A percentile compares a stretch with the other conserved stretches of the same genome.
These are phyloP conservation scores for Pseudocheirus occidentalis DNA, from an alignment of 2,797 vertebrate species.

Conservation along the genomic window DNA sequence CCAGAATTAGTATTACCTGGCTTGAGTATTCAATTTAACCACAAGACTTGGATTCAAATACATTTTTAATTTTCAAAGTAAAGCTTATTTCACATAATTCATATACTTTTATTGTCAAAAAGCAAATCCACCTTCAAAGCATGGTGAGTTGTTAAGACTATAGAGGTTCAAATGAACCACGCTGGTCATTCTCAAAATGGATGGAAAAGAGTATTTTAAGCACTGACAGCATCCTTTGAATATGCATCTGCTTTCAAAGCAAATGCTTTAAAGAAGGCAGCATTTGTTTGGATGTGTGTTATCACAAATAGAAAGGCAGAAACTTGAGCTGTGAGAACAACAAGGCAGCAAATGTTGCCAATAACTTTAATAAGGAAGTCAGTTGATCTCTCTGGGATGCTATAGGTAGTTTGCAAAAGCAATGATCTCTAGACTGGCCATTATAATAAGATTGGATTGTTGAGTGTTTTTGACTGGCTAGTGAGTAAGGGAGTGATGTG, in stretches of 20 bases:
- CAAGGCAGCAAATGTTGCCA: neutral
- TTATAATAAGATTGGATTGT: neutral
- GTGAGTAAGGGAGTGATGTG: neutral
- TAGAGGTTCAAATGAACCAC: neutral
- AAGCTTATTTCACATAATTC: neutral
- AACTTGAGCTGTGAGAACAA: neutral
- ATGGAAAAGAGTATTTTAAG: neutral
- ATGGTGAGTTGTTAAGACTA: neutral
- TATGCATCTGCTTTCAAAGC: neutral
- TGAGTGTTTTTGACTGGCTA: neutral
- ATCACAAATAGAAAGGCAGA: neutral
- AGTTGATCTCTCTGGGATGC: neutral
- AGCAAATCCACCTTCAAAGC: neutral
- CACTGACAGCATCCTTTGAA: neutral
- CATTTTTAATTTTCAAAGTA: neutral
- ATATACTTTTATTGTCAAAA: neutral
- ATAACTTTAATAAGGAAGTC: neutral
- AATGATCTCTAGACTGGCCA: neutral
- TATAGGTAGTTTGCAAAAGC: neutral
- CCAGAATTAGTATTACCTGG: neutral
- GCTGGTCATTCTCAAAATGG: neutral
- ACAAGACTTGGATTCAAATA: neutral
- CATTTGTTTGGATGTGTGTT: neutral
- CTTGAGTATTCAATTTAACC: neutral
- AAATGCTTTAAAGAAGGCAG: neutral